Evolutionary conservation across 30 jellyfish, hydroid and myxozoan genomes (phyloP), one percentile per base, ranked within the genome.

Genomic region (Pseudorhiza aurosa): DNA sequence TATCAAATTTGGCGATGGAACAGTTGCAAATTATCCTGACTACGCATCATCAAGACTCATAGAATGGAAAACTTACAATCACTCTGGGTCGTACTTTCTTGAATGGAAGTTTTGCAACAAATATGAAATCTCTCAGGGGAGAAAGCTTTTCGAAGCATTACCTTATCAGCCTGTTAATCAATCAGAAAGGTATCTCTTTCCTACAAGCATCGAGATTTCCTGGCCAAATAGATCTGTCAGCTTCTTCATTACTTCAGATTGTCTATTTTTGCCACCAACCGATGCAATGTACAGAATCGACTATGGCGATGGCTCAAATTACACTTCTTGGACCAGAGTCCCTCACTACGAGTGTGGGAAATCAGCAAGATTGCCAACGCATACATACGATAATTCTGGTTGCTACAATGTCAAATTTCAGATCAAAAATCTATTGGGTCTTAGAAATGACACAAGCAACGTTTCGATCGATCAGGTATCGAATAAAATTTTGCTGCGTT

Each of bases 181-280:
- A 14, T 3, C 9, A 32, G 21, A 36, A 19, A 15, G 7, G 7
- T 65, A 65, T 36, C 6, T 19, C 8, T 32, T 32, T 32, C 80
- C 80, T 32, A 22, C 63, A 0, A 18, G 2, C 0, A 19, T 31
- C 39, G 62, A 27, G 9, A 22, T 17, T 9, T 9, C 2, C 21
- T 65, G 80, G 80, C 80, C 80, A 19, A 26, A 35, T 39, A 65
- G 15, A 8, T 17, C 11, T 35, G 31, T 65, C 30, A 11, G 40
- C 35, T 65, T 65, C 15, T 2, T 5, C 31, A 4, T 65, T 29
- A 18, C 0, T 18, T 14, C 43, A 10, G 15, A 22, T 32, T 65
- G 80, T 65, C 35, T 9, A 40, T n/a, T 14, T 2, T 24, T 35
- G 14, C 29, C 58, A 0, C 80, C 80, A 9, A 36, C 51, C 15